These are phyloP conservation scores for Chromis chromis DNA, from an alignment of 2,797 vertebrate species.

Conservation along the genomic window DNA sequence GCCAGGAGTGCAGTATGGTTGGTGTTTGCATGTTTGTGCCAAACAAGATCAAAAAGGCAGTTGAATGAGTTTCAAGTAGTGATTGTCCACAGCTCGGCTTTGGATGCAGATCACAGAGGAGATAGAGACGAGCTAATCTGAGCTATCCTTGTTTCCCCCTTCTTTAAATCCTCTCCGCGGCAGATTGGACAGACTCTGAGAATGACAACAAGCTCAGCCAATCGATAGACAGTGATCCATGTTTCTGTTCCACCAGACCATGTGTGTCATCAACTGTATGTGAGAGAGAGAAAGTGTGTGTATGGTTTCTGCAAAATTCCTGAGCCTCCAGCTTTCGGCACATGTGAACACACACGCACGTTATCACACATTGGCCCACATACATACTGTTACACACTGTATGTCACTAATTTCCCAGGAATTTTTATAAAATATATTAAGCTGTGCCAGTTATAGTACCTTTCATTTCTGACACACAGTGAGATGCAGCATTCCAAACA, in stretches of 20 bases:
- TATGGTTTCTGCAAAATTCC: constrained; percentile 17
- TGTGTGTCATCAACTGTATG: constrained; percentile 41
- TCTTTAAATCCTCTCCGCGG: constrained; percentile 59
- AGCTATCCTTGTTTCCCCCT: constrained; percentile 62
- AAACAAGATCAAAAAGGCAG: constrained; percentile 72
- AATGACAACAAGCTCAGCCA: constrained; percentile 70
- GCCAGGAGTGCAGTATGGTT: constrained; percentile 59
- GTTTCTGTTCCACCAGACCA: constrained; percentile 32
- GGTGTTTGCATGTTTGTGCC: constrained; percentile 65
- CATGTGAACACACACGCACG: constrained; percentile 5
- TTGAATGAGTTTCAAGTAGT: constrained; percentile 71
- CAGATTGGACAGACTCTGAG: constrained; percentile 61
- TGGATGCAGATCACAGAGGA: constrained; percentile 76
- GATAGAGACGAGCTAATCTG: constrained; percentile 69
- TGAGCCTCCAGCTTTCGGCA: constrained; percentile 6
- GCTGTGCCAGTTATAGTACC: constrained; percentile 1
- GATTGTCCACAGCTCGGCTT: constrained; percentile 70
- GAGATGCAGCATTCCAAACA: constrained; percentile 15
- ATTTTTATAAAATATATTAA: constrained; percentile 3
- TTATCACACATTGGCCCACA: neutral
- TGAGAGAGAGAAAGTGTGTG: neutral
- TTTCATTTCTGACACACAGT: constrained; percentile 23
- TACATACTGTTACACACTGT: neutral
- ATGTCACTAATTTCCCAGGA: constrained; percentile 12
- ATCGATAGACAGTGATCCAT: constrained; percentile 67